Conservation (phyloP, 2,888 invertebrate species). For the Xestia ashworthii region DNA sequence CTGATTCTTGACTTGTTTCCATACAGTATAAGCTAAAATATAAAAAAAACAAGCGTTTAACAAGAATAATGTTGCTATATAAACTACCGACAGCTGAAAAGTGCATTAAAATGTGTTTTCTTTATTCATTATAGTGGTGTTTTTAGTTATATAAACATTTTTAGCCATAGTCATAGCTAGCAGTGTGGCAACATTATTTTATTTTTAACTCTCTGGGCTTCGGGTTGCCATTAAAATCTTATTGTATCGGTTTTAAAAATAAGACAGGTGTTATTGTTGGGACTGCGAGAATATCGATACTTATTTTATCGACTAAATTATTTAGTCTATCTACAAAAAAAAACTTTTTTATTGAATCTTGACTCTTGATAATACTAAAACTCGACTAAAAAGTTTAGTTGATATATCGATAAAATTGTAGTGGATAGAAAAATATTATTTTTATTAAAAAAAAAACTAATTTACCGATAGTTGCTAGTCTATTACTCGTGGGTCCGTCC, state of each 20-base stretch:
- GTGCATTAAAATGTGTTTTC: not conserved
- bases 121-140: not conserved
- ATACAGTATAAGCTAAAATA: not conserved
- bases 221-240: slow-evolving; percentile 77
- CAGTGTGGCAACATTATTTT: slow-evolving; percentile 62
- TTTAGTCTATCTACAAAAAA: slow-evolving; percentile 34
- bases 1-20: not conserved
- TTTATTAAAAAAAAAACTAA: slow-evolving; percentile 55
- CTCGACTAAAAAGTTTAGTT: slow-evolving; percentile 58
- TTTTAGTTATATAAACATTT: slow-evolving; percentile 7
- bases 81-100: not conserved
- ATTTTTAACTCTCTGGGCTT: slow-evolving; percentile 75
- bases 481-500: slow-evolving; percentile 73
- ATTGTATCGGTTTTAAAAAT: slow-evolving; percentile 65
- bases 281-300: slow-evolving; percentile 54
- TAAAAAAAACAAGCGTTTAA: not conserved
- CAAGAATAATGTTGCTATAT: not conserved
- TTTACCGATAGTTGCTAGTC: slow-evolving; percentile 73
- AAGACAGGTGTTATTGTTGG: slow-evolving; percentile 57
- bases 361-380: slow-evolving; percentile 2
- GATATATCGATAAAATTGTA: slow-evolving; percentile 57
- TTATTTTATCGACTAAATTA: slow-evolving; percentile 50
- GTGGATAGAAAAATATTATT: slow-evolving; percentile 52
- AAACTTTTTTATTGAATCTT: not conserved
- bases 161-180: slow-evolving; percentile 30